Conservation (phyloP, 2,888 invertebrate species). For the Leptarthrus brevirostris region DNA sequence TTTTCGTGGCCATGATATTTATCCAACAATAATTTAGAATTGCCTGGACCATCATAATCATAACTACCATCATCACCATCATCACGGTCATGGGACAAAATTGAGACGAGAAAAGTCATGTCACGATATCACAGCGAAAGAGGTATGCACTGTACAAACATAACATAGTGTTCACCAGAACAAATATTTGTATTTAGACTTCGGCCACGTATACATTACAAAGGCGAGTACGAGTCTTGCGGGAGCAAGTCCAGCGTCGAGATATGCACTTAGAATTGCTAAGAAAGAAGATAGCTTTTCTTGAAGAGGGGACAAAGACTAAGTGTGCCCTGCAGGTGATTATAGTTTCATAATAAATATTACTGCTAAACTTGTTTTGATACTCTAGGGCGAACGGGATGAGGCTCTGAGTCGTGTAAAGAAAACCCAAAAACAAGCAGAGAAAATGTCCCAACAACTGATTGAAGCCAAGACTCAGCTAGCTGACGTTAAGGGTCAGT, state of each 20-base stretch:
- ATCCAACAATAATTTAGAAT: constrained; percentile 55
- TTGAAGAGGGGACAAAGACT: constrained; percentile 79
- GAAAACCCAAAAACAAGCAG: constrained; percentile 85
- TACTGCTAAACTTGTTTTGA: neutral
- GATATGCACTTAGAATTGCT: constrained; percentile 92
- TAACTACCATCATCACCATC: constrained; percentile 56
- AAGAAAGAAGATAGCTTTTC: constrained; percentile 85
- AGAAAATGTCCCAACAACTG: constrained; percentile 82
- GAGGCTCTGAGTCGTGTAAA: constrained; percentile 78
- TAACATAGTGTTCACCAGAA: constrained; percentile 57
- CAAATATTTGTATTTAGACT: too few relatives aligned
- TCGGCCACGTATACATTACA: constrained; percentile 90
- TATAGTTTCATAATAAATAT: neutral
- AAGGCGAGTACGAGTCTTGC: constrained; percentile 82
- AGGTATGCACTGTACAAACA: constrained; percentile 67
- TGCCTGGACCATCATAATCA: constrained; percentile 58
- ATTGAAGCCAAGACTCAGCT: constrained; percentile 84
- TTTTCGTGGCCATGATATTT: too few relatives aligned
- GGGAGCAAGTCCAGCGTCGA: constrained; percentile 91
- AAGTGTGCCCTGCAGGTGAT: constrained; percentile 70
- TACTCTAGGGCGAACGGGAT: constrained; percentile 73
- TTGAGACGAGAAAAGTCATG: constrained; percentile 82
- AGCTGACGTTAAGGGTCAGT: constrained; percentile 85
- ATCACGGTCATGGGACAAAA: constrained; percentile 72
- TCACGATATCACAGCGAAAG: constrained; percentile 83